Evolutionary conservation across 1,140 invertebrate species (phyloP).

Genomic region (Drosophila santomea): DNA sequence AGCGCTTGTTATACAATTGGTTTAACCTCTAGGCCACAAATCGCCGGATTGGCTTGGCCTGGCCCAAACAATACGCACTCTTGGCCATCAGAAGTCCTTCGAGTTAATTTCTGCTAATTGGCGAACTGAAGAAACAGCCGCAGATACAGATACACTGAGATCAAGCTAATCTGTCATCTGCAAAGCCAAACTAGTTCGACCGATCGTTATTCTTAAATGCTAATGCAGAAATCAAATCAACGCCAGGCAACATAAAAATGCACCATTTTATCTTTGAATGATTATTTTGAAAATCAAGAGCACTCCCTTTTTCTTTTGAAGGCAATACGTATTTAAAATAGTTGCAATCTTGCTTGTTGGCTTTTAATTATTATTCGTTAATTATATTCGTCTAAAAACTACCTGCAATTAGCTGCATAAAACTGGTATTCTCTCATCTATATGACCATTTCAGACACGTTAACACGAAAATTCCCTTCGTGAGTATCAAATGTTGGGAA

Average conservation of each 20-base stretch:
- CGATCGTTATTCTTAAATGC: slow-evolving; percentile 34
- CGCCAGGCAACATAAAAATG: not conserved
- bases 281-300: not conserved
- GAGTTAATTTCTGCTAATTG: slow-evolving; percentile 44
- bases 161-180: slow-evolving; percentile 15
- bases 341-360: too few relatives aligned
- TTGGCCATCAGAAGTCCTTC: slow-evolving; percentile 37
- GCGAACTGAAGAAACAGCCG: slow-evolving; percentile 4
- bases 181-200: slow-evolving; percentile 24
- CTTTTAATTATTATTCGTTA: too few relatives aligned
- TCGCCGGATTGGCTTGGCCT: not conserved
- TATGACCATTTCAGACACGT: too few relatives aligned
- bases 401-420: too few relatives aligned
- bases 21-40: slow-evolving; percentile 43
- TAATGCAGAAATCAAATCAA: slow-evolving; percentile 28
- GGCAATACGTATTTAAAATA: too few relatives aligned
- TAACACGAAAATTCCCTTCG: too few relatives aligned
- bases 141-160: slow-evolving; percentile 18
- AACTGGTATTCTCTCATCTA: too few relatives aligned
- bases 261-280: not conserved
- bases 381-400: too few relatives aligned
- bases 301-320: not conserved
- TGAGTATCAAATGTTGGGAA: too few relatives aligned
- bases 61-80: slow-evolving; percentile 22
- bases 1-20: slow-evolving; percentile 54